These are phyloP conservation scores for Tachina grossa DNA, from an alignment of 2,888 invertebrate genomes.

Conservation along the genomic window DNA sequence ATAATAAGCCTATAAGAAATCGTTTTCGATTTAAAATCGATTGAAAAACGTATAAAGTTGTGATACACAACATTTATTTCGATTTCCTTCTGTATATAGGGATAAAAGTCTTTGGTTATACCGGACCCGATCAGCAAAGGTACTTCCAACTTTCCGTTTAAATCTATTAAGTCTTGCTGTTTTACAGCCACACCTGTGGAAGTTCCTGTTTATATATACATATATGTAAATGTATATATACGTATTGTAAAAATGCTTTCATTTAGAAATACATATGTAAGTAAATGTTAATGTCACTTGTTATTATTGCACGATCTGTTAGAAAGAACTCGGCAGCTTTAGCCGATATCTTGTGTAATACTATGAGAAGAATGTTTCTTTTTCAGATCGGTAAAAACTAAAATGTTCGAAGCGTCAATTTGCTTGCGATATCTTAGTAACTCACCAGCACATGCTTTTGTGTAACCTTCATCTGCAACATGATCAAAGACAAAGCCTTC, in stretches of 20 bases:
- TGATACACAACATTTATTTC: too few relatives aligned
- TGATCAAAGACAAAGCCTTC: constrained; percentile 92
- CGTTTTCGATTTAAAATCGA: too few relatives aligned
- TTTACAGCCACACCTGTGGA: constrained; percentile 87
- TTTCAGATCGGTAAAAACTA: constrained; percentile 90
- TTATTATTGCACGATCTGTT: constrained; percentile 89
- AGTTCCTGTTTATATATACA: constrained; percentile 83
- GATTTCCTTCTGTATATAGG: constrained; percentile 86
- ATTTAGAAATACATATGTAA: not conserved
- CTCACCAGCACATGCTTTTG: constrained; percentile 89
- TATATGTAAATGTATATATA: constrained; percentile 4
- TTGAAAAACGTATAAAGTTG: too few relatives aligned
- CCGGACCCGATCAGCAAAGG: constrained; percentile 92
- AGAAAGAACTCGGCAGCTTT: constrained; percentile 90
- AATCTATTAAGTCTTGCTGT: constrained; percentile 84
- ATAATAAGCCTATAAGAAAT: too few relatives aligned
- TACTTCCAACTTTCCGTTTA: constrained; percentile 82
- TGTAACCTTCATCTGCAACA: constrained; percentile 91
- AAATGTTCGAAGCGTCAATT: constrained; percentile 87
- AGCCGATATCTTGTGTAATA: constrained; percentile 89
- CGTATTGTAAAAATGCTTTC: not conserved
- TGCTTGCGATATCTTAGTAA: constrained; percentile 87
- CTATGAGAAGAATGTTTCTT: constrained; percentile 93
- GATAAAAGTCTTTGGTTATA: constrained; percentile 85
- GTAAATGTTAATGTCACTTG: constrained; percentile 79